These are phyloP conservation scores for Hermaeophaga mercurialis DNA, from an alignment of 2,888 invertebrate genomes.

Conservation along the genomic window DNA sequence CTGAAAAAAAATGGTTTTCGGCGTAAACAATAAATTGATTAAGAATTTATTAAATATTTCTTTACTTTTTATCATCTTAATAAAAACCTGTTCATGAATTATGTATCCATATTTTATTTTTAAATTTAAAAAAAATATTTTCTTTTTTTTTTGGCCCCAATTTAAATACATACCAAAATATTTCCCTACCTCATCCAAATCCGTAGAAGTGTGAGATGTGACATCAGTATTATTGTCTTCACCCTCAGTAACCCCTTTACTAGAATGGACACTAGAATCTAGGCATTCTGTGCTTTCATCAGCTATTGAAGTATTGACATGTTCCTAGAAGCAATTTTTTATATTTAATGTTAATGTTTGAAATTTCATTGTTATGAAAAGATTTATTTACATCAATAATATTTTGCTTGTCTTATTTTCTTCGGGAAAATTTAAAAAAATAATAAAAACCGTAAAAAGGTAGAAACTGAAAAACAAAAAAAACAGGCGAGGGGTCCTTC, in stretches of 20 bases:
- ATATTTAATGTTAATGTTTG: conserved; percentile 18
- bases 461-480: too few species aligned
- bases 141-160: conserved; percentile 19
- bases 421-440: too few species aligned
- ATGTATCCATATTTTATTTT: too few species aligned
- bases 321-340: conserved; percentile 26
- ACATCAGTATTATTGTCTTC: conserved; percentile 27
- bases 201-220: conserved; percentile 25
- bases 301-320: conserved; percentile 26
- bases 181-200: conserved; percentile 27
- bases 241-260: conserved; percentile 27
- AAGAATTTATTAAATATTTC: too few species aligned
- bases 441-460: too few species aligned
- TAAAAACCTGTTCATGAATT: too few species aligned
- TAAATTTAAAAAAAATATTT: too few species aligned
- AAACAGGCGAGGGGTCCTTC: too few species aligned
- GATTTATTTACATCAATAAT: conserved; percentile 14
- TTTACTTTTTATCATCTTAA: too few species aligned
- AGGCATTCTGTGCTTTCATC: conserved; percentile 26
- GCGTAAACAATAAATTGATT: too few species aligned
- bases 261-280: conserved; percentile 29
- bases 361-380: conserved; percentile 14
- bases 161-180: conserved; percentile 23
- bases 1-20: too few species aligned
- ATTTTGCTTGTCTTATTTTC: too few species aligned